A percentile compares a stretch with the other conserved stretches of the same genome.
Evolutionary conservation across 2,113 vertebrate genomes (phyloP).

Genomic region (Microtus montanus): DNA sequence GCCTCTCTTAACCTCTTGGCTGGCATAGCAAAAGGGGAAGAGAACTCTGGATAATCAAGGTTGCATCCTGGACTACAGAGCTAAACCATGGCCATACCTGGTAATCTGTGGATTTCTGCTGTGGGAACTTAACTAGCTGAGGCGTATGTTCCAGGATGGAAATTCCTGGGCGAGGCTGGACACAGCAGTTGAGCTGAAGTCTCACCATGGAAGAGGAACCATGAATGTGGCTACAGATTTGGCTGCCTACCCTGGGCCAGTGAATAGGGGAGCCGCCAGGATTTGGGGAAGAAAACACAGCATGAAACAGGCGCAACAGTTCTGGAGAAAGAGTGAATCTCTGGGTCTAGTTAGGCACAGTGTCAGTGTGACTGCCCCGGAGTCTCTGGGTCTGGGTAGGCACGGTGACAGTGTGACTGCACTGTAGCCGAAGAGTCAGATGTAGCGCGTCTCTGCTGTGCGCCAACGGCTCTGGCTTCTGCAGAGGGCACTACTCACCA

Average conservation of each 20-base stretch:
- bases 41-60: neutral
- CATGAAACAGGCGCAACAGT: neutral
- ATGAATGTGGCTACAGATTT: neutral
- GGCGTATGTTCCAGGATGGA: neutral
- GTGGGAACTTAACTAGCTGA: neutral
- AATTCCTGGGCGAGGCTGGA: neutral
- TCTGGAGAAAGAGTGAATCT: neutral
- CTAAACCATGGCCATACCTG: neutral
- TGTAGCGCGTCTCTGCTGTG: neutral
- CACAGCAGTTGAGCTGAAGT: neutral
- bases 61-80: neutral
- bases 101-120: neutral
- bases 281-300: neutral
- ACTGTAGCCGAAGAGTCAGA: neutral
- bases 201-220: neutral
- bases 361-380: neutral
- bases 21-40: neutral
- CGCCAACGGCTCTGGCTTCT: neutral
- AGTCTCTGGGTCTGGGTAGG: neutral
- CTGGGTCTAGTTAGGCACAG: neutral
- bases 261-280: neutral
- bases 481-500: neutral
- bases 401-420: neutral
- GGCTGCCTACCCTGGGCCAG: neutral
- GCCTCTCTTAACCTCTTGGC: neutral